phyloP scores from a whole-genome alignment of 2,797 vertebrate species.

The Craterocephalus amniculus region DNA sequence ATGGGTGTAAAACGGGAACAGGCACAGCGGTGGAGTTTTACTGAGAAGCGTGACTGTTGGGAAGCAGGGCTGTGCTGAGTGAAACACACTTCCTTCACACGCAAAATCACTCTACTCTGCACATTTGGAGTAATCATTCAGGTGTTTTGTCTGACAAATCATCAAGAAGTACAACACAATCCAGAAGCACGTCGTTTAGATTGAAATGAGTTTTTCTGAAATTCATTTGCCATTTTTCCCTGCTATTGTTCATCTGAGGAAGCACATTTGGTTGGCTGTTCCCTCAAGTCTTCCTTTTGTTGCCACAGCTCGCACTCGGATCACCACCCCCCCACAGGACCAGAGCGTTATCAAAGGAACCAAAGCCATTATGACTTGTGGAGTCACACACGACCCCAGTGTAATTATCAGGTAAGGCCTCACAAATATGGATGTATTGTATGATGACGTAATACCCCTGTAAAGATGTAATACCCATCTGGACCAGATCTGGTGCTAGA shows the following conservation, averaged over 20 bases:
- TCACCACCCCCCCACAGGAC: slow-evolving; percentile 90
- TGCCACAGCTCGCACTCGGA: slow-evolving; percentile 90
- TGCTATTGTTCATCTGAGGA: slow-evolving; percentile 22
- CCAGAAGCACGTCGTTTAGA: slow-evolving; percentile 44
- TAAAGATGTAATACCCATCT: not conserved
- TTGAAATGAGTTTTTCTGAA: slow-evolving; percentile 59
- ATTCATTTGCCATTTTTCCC: slow-evolving; percentile 36
- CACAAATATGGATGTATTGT: not conserved
- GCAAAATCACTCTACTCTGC: slow-evolving; percentile 45
- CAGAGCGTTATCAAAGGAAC: slow-evolving; percentile 99
- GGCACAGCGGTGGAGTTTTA: not conserved
- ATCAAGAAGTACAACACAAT: slow-evolving; percentile 45
- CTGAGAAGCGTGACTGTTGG: slow-evolving; percentile 14
- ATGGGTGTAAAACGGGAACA: not conserved
- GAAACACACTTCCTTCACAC: slow-evolving; percentile 19
- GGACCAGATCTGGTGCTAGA: not conserved
- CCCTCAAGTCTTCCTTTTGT: slow-evolving; percentile 5
- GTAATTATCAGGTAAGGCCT: slow-evolving; percentile 88
- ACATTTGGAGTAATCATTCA: slow-evolving; percentile 27
- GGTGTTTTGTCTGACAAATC: slow-evolving; percentile 37
- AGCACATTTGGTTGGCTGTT: slow-evolving; percentile 2
- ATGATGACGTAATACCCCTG: not conserved
- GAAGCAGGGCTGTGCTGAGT: slow-evolving; percentile 10
- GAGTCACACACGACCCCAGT: slow-evolving; percentile 92
- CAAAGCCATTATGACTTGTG: slow-evolving; percentile 92